Percentiles rank a stretch among this genome's conserved stretches.
These are phyloP conservation scores for Rhyacophila evoluta DNA, from an alignment of 2,888 invertebrate species.

Conservation along the genomic window DNA sequence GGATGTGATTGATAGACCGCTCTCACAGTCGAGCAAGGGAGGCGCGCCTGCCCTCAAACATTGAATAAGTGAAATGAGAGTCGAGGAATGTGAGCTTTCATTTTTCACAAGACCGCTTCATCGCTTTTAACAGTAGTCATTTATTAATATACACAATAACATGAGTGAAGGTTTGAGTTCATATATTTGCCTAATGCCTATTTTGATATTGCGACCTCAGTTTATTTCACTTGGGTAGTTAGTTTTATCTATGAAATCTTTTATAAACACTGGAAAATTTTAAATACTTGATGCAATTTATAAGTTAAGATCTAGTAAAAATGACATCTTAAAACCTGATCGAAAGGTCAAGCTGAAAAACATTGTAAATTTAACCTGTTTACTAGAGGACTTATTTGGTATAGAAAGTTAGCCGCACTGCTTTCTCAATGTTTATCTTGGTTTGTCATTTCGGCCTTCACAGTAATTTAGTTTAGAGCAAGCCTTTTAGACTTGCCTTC, in stretches of 20 bases:
- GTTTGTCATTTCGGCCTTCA: background rate
- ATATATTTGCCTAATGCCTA: background rate
- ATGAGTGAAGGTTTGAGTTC: slow-evolving; percentile 6
- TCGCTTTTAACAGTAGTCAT: slow-evolving; percentile 23
- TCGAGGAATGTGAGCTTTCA: slow-evolving; percentile 23
- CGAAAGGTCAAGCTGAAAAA: background rate
- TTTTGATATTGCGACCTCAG: background rate
- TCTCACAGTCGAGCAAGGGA: background rate
- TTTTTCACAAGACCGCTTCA: slow-evolving; percentile 21
- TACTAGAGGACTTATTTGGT: background rate
- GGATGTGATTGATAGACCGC: background rate
- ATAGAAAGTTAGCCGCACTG: slow-evolving; percentile 10
- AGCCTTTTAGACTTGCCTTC: background rate
- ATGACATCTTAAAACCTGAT: background rate
- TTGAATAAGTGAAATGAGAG: background rate
- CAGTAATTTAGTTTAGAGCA: background rate
- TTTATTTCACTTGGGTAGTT: background rate
- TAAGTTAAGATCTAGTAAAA: background rate
- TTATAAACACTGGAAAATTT: background rate
- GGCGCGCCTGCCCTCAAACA: background rate
- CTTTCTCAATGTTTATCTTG: background rate
- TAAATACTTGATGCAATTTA: background rate
- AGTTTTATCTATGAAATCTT: background rate
- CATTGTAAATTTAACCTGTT: background rate
- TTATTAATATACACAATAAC: slow-evolving; percentile 18